Evolutionary conservation across 2,888 invertebrate species (phyloP), one percentile per base, ranked within the genome.

Genomic region (Microdon myrmicae): DNA sequence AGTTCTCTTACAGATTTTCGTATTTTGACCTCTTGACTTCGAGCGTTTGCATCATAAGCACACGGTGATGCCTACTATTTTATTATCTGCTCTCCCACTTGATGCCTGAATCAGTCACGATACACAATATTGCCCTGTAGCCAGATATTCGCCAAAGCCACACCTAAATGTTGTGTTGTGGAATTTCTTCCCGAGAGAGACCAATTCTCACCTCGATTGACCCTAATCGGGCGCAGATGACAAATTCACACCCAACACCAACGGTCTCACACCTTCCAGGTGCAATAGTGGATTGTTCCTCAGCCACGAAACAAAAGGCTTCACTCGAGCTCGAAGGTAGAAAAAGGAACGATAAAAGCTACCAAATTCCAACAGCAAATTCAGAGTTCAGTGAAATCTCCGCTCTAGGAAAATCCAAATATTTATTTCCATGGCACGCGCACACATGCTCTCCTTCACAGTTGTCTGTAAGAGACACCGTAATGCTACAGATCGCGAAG

Each of bases 161-260:
- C n/a, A n/a, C n/a, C n/a, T n/a, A n/a, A n/a, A n/a, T n/a, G n/a
- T n/a, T n/a, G n/a, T n/a, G n/a, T n/a, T n/a, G n/a, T n/a, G 7
- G 17, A 13, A 22, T 29, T 32, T 23, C 23, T 14, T n/a, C 22
- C 9, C 6, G 28, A 26, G 13, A 38, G 32, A 49, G 31, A 51
- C 35, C 29, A 26, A 31, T 26, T 29, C 35, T 58, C 56, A 66
- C 59, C 66, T 47, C 25, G 25, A 19, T 26, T 54, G 66, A 66
- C 59, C 66, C 44, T 53, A 66, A 66, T 66, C 59, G 53, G 23
- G 43, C 53, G 34, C 29, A 37, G 66, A 59, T 66, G 66, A 66
- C 66, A 66, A 66, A 66, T 66, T 48, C 66, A 53, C 58, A 53
- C 64, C 51, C 58, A 64, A 64, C 53, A 51, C 35, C 47, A 53